A percentile compares a stretch with the other conserved stretches of the same genome.
These are phyloP conservation scores for Zygogramma bicolorata DNA, from an alignment of 2,888 invertebrate species.

Conservation along the genomic window DNA sequence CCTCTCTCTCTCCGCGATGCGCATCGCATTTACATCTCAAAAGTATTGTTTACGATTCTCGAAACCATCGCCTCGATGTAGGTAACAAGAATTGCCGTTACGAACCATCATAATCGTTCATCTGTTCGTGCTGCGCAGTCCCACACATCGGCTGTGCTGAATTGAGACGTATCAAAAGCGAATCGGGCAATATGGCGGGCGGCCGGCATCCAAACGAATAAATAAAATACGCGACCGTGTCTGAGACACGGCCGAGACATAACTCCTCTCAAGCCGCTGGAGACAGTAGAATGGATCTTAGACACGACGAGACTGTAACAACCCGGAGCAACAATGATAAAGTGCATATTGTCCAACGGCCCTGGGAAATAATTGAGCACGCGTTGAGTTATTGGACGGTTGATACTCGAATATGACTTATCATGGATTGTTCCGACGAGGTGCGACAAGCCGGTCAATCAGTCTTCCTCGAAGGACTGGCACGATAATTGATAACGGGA, in stretches of 20 bases:
- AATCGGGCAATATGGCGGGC: slow-evolving; percentile 48
- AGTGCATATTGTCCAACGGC: slow-evolving; percentile 54
- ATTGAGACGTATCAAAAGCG: slow-evolving; percentile 52
- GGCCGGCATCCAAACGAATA: slow-evolving; percentile 48
- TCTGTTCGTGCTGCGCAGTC: slow-evolving; percentile 51
- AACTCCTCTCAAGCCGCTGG: slow-evolving; percentile 59
- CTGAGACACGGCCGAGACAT: slow-evolving; percentile 61
- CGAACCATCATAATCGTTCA: slow-evolving; percentile 53
- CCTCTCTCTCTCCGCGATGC: neutral
- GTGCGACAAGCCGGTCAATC: slow-evolving; percentile 2
- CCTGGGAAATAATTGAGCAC: slow-evolving; percentile 53
- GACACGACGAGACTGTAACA: slow-evolving; percentile 61
- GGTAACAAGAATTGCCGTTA: slow-evolving; percentile 53
- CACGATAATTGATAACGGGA: neutral
- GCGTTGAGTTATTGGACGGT: slow-evolving; percentile 51
- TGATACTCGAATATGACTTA: slow-evolving; percentile 13
- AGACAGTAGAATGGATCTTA: slow-evolving; percentile 63
- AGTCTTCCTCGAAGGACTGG: neutral
- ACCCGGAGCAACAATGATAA: slow-evolving; percentile 55
- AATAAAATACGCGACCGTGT: slow-evolving; percentile 57
- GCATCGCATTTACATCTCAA: slow-evolving; percentile 49
- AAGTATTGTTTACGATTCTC: slow-evolving; percentile 53
- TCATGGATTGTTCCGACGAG: neutral
- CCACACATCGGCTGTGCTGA: slow-evolving; percentile 49
- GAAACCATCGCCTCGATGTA: slow-evolving; percentile 53